Percentiles rank a stretch among this genome's conserved stretches.
Evolutionary conservation across 1,140 invertebrate species (phyloP).

Genomic region (Drosophila obscura): DNA sequence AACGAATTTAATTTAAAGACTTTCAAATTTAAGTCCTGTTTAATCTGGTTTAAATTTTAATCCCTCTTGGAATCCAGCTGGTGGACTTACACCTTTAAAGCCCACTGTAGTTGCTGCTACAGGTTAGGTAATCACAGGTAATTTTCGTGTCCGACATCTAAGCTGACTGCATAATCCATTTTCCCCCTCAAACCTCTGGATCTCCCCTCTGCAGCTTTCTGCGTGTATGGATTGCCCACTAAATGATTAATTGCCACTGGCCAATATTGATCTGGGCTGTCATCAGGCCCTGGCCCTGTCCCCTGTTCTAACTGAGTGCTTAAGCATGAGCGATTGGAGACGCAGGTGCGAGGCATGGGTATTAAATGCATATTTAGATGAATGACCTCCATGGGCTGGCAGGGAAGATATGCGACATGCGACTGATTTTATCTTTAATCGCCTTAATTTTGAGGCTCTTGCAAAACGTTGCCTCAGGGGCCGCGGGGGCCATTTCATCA

Average conservation of each 20-base stretch:
- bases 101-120: too few species aligned
- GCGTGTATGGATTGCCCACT: conserved; percentile 26
- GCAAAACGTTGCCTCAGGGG: conserved; percentile 31
- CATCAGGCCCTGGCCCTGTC: conserved; percentile 21
- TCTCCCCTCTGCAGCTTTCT: conserved; percentile 19
- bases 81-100: too few species aligned
- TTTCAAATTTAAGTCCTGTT: too few species aligned
- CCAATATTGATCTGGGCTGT: conserved; percentile 53
- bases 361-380: conserved; percentile 47
- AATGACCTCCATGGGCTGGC: neutral
- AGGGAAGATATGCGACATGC: conserved; percentile 1
- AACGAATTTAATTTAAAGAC: too few species aligned
- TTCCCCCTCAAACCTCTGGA: conserved; percentile 7
- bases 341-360: conserved; percentile 26
- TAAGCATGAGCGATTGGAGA: conserved; percentile 30
- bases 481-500: conserved; percentile 36
- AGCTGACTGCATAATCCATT: conserved; percentile 66
- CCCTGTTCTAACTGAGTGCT: neutral
- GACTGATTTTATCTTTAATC: conserved; percentile 35
- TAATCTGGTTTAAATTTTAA: too few species aligned
- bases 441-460: conserved; percentile 35
- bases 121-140: conserved; percentile 30
- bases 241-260: conserved; percentile 55
- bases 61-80: too few species aligned
- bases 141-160: conserved; percentile 48